phyloP scores from a whole-genome alignment of 2,113 vertebrate genomes.

The Malurus melanocephalus region DNA sequence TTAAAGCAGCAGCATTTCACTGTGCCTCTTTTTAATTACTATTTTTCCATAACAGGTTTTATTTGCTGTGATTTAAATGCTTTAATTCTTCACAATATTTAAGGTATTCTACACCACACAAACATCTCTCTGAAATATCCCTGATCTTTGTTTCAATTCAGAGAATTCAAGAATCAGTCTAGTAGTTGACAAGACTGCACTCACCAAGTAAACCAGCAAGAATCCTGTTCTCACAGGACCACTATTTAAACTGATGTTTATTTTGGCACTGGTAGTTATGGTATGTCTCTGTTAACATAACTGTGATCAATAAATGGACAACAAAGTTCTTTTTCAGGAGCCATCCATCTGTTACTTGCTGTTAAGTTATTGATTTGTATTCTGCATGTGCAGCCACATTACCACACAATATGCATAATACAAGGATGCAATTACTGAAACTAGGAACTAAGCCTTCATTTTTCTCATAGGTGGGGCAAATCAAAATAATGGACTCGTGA shows the following conservation, averaged over 20 bases:
- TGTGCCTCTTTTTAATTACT: accelerated
- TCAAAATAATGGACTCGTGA: not conserved
- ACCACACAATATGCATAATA: slow-evolving; percentile 28
- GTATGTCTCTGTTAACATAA: slow-evolving; percentile 31
- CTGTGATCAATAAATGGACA: slow-evolving; percentile 48
- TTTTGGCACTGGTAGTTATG: slow-evolving; percentile 26
- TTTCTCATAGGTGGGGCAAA: not conserved
- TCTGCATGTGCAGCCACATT: slow-evolving; percentile 8
- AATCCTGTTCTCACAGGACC: slow-evolving; percentile 4
- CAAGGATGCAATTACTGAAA: slow-evolving; percentile 16
- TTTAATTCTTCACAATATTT: not conserved
- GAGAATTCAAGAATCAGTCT: not conserved
- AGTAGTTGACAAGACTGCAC: not conserved
- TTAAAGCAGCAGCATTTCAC: not conserved
- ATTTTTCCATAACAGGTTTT: not conserved
- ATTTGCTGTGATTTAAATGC: not conserved
- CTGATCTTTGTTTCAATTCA: not conserved
- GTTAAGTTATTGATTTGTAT: slow-evolving; percentile 41
- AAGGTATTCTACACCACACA: not conserved
- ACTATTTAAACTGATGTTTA: slow-evolving; percentile 27
- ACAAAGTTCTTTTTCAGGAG: slow-evolving; percentile 7
- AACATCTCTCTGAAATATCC: not conserved
- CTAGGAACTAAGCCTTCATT: not conserved
- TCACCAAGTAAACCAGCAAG: not conserved
- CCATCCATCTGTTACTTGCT: slow-evolving; percentile 44